Percentiles rank a stretch among this genome's conserved stretches.
phyloP scores from a whole-genome alignment of 2,888 invertebrate species.

The Hyles lineata region DNA sequence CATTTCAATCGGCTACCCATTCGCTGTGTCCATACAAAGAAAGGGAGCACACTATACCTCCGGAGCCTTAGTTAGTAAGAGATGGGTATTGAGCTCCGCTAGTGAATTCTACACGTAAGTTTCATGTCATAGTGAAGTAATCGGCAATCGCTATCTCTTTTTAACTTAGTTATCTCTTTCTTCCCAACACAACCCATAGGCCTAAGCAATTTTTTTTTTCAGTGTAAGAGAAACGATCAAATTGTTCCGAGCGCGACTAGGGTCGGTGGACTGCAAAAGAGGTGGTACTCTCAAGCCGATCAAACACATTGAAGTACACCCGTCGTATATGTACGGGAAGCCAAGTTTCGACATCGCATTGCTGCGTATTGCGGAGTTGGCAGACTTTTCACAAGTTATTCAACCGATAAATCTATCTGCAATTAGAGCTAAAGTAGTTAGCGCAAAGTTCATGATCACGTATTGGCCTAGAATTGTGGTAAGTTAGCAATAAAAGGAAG shows the following conservation, averaged over 20 bases:
- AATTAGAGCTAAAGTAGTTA: slow-evolving; percentile 51
- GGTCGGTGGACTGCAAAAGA: slow-evolving; percentile 70
- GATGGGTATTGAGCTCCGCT: slow-evolving; percentile 70
- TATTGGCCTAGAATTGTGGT: slow-evolving; percentile 77
- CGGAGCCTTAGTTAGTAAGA: slow-evolving; percentile 65
- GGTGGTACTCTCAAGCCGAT: slow-evolving; percentile 62
- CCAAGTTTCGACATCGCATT: slow-evolving; percentile 67
- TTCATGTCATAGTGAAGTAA: not conserved
- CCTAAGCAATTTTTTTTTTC: slow-evolving; percentile 40
- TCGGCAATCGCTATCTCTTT: not conserved
- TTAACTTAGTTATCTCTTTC: not conserved
- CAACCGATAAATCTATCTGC: slow-evolving; percentile 61
- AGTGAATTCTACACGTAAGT: slow-evolving; percentile 71
- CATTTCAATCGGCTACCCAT: slow-evolving; percentile 60
- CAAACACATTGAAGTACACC: slow-evolving; percentile 62
- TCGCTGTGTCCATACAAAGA: slow-evolving; percentile 68
- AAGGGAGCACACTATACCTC: slow-evolving; percentile 69
- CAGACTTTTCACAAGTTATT: slow-evolving; percentile 49
- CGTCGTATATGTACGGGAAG: slow-evolving; percentile 51
- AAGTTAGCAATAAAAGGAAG: slow-evolving; percentile 46
- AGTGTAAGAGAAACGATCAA: slow-evolving; percentile 71
- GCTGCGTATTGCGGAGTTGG: slow-evolving; percentile 53
- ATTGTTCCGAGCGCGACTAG: slow-evolving; percentile 64
- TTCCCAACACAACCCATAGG: not conserved
- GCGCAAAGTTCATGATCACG: slow-evolving; percentile 64